phyloP scores from a whole-genome alignment of 2,888 invertebrate species.

The Monoplex corrugatus region DNA sequence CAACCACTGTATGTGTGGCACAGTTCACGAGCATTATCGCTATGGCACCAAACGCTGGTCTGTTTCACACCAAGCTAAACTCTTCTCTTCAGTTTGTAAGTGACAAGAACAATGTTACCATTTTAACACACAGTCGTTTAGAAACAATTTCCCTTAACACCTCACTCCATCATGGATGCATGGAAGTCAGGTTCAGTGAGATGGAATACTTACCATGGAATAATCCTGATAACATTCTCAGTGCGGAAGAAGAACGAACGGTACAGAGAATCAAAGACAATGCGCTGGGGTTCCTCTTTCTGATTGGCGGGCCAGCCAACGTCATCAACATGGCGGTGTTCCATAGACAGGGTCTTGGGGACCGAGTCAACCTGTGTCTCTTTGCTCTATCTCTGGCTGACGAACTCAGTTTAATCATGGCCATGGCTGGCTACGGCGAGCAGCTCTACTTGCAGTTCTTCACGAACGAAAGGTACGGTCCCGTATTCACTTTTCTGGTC shows the following conservation, averaged over 20 bases:
- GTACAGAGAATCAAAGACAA: neutral
- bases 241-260: neutral
- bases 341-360: constrained; percentile 18
- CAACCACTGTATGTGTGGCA: too few relatives aligned
- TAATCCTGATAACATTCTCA: constrained; percentile 14
- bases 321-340: constrained; percentile 42
- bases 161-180: neutral
- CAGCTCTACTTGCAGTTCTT: neutral
- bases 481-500: neutral
- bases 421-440: neutral
- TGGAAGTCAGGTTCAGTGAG: neutral
- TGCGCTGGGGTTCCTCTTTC: neutral
- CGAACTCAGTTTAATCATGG: neutral
- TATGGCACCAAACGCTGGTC: too few relatives aligned
- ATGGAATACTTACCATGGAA: constrained; percentile 32
- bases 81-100: too few relatives aligned
- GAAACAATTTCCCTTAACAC: too few relatives aligned
- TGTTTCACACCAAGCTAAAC: too few relatives aligned
- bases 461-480: neutral
- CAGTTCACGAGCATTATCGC: too few relatives aligned
- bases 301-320: constrained; percentile 38
- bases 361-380: constrained; percentile 35
- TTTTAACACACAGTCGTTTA: too few relatives aligned
- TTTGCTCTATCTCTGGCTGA: constrained; percentile 18
- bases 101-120: too few relatives aligned